Evolutionary conservation across 2,113 vertebrate genomes (phyloP).

Genomic region (Etia nguti): DNA sequence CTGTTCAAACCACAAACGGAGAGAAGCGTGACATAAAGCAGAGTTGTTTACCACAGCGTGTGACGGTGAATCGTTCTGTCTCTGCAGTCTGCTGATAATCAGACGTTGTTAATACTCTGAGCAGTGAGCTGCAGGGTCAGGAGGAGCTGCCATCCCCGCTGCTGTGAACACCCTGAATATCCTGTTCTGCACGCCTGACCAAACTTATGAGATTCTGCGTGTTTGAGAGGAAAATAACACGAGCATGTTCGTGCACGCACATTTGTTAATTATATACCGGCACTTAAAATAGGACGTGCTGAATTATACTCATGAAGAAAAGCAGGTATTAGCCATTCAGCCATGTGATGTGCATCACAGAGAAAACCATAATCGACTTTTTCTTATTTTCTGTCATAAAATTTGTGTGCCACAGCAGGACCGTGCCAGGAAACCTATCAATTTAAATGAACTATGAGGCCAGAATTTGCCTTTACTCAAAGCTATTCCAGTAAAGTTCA

Average conservation of each 20-base stretch:
- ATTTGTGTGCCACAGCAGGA: accelerated
- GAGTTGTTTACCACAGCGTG: background rate
- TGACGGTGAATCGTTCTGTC: background rate
- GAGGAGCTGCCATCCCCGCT: background rate
- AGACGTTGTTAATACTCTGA: slow-evolving; percentile 7
- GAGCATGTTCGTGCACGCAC: background rate
- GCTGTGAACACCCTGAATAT: background rate
- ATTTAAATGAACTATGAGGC: background rate
- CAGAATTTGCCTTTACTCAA: background rate
- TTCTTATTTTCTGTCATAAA: background rate
- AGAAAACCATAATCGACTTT: background rate
- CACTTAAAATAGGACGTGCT: background rate
- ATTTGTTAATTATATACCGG: background rate
- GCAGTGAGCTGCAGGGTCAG: background rate
- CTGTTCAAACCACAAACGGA: background rate
- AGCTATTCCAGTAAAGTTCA: background rate
- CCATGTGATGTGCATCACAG: background rate
- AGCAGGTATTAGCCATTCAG: background rate
- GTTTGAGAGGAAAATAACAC: background rate
- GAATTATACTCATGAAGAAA: background rate
- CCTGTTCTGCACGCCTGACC: background rate
- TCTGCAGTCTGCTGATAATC: slow-evolving; percentile 2
- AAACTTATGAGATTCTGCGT: background rate
- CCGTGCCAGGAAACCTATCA: background rate
- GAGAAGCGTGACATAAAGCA: background rate